phyloP scores from a whole-genome alignment of 2,797 vertebrate species.

The Ctenopoma kingsleyae region DNA sequence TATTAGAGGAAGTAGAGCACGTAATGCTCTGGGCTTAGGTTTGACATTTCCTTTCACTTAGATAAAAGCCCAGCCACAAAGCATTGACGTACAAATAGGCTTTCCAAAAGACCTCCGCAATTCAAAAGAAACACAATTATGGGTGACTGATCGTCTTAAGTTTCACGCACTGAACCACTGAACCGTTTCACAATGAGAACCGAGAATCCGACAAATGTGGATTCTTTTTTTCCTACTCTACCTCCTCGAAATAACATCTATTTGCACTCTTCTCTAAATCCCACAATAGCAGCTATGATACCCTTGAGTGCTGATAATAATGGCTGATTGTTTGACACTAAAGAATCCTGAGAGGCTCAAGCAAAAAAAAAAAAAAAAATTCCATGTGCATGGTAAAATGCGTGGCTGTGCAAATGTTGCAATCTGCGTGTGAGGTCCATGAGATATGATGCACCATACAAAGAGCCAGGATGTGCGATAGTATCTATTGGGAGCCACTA shows the following conservation, averaged over 20 bases:
- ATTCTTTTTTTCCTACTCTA: not conserved
- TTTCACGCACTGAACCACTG: slow-evolving; percentile 32
- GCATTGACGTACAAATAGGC: slow-evolving; percentile 36
- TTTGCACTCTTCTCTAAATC: slow-evolving; percentile 20
- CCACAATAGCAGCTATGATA: slow-evolving; percentile 32
- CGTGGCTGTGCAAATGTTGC: slow-evolving; percentile 34
- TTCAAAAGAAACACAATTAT: slow-evolving; percentile 54
- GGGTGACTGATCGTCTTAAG: slow-evolving; percentile 35
- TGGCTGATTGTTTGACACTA: slow-evolving; percentile 29
- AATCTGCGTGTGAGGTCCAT: slow-evolving; percentile 49
- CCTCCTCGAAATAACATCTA: slow-evolving; percentile 28
- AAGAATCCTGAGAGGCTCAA: slow-evolving; percentile 34
- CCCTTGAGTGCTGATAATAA: slow-evolving; percentile 47
- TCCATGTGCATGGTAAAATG: slow-evolving; percentile 20
- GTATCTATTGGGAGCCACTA: slow-evolving; percentile 7
- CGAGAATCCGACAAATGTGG: not conserved
- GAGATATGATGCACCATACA: slow-evolving; percentile 25
- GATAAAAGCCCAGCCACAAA: slow-evolving; percentile 54
- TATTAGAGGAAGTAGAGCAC: slow-evolving; percentile 61
- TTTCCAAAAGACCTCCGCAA: slow-evolving; percentile 39
- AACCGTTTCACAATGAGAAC: slow-evolving; percentile 20
- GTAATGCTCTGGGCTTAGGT: slow-evolving; percentile 56
- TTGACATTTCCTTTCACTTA: slow-evolving; percentile 70
- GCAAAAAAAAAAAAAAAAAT: slow-evolving; percentile 14
- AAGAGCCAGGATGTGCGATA: slow-evolving; percentile 17